Conservation (phyloP, 2,888 invertebrate species). For the Nomada flava region DNA sequence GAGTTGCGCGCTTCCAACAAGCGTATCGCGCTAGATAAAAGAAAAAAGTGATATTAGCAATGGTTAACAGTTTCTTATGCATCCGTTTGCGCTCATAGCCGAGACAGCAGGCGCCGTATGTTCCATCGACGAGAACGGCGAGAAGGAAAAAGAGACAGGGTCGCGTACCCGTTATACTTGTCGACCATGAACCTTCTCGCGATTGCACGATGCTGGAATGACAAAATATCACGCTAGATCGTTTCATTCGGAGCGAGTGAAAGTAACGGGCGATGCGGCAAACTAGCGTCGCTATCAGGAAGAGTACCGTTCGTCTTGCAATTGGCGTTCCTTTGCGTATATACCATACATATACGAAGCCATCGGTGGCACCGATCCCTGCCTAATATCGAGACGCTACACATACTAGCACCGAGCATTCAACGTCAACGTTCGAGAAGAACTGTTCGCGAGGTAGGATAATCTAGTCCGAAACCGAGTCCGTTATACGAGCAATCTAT, state of each 20-base stretch:
- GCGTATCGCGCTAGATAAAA: not conserved
- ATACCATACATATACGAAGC: no score
- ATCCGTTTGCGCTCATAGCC: not conserved
- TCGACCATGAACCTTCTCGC: not conserved
- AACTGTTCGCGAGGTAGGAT: no score
- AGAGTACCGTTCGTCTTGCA: no score
- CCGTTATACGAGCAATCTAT: no score
- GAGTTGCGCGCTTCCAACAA: not conserved
- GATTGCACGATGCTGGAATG: not conserved
- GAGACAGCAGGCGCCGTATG: not conserved
- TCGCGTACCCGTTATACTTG: not conserved
- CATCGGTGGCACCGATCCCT: no score
- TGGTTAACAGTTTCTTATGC: conserved; percentile 14
- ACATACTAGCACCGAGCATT: no score
- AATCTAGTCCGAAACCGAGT: no score
- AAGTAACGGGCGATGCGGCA: not conserved
- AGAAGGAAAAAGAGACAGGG: not conserved
- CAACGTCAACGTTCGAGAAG: no score
- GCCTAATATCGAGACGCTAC: no score
- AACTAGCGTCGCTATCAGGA: no score
- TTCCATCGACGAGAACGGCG: not conserved
- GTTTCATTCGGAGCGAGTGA: not conserved
- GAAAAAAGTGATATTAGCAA: conserved; percentile 4
- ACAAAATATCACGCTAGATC: not conserved
- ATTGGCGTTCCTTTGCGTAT: no score